Conservation (phyloP, 35 echinoderm and acorn worm genomes). For the Nesometra sesokonis region DNA sequence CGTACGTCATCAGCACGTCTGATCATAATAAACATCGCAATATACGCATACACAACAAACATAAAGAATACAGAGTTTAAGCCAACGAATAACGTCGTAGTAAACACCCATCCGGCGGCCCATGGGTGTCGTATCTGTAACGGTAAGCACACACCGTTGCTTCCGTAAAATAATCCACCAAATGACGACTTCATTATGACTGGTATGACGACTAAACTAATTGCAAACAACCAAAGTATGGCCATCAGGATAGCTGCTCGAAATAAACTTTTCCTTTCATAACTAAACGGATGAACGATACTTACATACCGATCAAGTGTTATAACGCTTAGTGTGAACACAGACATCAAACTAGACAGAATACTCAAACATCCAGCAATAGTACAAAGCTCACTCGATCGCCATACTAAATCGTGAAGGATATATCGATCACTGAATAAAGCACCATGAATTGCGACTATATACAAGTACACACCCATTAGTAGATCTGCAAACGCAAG, state of each 20-base stretch:
- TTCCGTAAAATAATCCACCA: constrained; percentile 83
- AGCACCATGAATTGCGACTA: constrained; percentile 72
- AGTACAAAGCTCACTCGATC: constrained; percentile 57
- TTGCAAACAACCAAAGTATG: constrained; percentile 48
- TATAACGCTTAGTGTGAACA: constrained; percentile 68
- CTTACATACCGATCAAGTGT: constrained; percentile 77
- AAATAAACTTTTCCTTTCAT: constrained; percentile 44
- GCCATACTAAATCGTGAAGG: constrained; percentile 59
- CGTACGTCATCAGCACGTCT: constrained; percentile 60
- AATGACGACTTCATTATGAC: constrained; percentile 64
- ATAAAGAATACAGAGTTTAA: constrained; percentile 72
- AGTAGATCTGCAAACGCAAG: constrained; percentile 79
- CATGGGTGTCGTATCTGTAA: constrained; percentile 83
- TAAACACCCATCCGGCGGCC: constrained; percentile 79
- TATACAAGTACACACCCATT: constrained; percentile 89
- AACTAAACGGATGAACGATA: constrained; percentile 88
- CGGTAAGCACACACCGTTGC: constrained; percentile 88
- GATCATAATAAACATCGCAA: constrained; percentile 77
- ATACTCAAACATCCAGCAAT: constrained; percentile 80
- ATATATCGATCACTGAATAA: constrained; percentile 78
- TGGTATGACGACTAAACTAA: constrained; percentile 49
- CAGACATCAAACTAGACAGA: constrained; percentile 84
- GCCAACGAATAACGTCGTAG: constrained; percentile 69
- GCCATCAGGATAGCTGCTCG: constrained; percentile 70
- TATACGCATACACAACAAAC: constrained; percentile 89